Evolutionary conservation across 2,797 vertebrate genomes (phyloP).

Genomic region (Cyclura pinguis): DNA sequence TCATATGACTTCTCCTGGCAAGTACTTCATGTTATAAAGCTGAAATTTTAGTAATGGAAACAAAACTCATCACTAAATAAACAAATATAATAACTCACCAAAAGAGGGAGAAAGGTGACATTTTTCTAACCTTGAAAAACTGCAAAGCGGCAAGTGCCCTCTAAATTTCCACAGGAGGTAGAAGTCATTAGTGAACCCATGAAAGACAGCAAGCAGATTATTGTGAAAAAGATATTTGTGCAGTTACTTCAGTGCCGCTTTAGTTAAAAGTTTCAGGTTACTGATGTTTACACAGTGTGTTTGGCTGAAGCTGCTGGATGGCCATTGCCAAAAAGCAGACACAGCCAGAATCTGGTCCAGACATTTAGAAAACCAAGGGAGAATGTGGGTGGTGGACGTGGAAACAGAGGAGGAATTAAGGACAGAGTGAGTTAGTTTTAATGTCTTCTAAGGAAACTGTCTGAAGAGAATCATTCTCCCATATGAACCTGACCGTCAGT

Average conservation of each 20-base stretch:
- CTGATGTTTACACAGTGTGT: constrained; percentile 54
- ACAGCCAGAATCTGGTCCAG: constrained; percentile 41
- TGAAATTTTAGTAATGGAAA: constrained; percentile 65
- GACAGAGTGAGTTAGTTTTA: not conserved
- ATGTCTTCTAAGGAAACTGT: not conserved
- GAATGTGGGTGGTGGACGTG: not conserved
- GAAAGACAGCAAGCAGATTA: constrained; percentile 74
- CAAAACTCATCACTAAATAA: constrained; percentile 68
- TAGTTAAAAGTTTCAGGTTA: constrained; percentile 51
- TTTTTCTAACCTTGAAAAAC: constrained; percentile 57
- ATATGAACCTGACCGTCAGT: not conserved
- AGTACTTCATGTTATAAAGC: constrained; percentile 67
- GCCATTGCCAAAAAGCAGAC: constrained; percentile 65
- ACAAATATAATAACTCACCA: constrained; percentile 54
- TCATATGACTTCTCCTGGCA: constrained; percentile 65
- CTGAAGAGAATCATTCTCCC: constrained; percentile 3
- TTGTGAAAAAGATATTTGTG: constrained; percentile 55
- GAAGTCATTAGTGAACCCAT: constrained; percentile 64
- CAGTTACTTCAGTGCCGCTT: constrained; percentile 60
- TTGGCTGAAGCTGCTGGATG: constrained; percentile 47
- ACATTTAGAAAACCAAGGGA: constrained; percentile 14
- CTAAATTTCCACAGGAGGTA: constrained; percentile 71
- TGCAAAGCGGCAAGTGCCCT: constrained; percentile 34
- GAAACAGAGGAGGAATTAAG: constrained; percentile 31
- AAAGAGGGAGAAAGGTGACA: constrained; percentile 36